Conservation (phyloP, 2,113 vertebrate genomes). For the Tichodroma muraria region DNA sequence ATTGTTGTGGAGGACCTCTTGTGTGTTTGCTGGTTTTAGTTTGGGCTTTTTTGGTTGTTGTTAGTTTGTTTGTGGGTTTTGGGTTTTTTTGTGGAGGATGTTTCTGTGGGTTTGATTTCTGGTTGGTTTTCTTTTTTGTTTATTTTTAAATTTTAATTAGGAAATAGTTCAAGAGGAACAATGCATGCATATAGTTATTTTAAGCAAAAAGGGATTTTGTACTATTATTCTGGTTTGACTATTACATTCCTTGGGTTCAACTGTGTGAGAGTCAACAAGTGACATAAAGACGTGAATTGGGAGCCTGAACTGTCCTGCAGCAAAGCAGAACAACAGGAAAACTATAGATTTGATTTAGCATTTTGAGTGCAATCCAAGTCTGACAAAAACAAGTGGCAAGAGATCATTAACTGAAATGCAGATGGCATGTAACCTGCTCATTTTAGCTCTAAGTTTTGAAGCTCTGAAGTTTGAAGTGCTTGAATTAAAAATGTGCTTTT, state of each 20-base stretch:
- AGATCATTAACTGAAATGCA: background rate
- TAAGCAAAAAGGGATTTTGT: background rate
- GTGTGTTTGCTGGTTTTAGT: background rate
- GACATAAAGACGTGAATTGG: background rate
- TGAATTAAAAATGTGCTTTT: background rate
- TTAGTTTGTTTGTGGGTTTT: background rate
- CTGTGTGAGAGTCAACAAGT: accelerated
- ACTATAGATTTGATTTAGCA: background rate
- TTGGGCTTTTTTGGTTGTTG: background rate
- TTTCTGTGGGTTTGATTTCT: background rate
- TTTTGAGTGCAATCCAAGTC: background rate
- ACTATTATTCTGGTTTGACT: background rate
- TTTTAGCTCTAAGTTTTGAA: background rate
- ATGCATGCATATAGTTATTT: background rate
- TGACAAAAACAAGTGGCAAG: background rate
- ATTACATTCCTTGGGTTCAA: background rate
- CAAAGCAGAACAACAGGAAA: background rate
- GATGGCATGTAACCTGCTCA: background rate
- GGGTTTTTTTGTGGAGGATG: background rate
- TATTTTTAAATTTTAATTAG: background rate
- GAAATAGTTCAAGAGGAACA: background rate
- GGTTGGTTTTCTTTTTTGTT: too few relatives aligned
- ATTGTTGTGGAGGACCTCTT: background rate
- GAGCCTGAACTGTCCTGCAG: background rate
- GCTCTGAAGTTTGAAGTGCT: background rate